Percentiles rank a stretch among this genome's conserved stretches.
phyloP scores from a whole-genome alignment of 2,888 invertebrate genomes.

The Rotaria socialis region DNA sequence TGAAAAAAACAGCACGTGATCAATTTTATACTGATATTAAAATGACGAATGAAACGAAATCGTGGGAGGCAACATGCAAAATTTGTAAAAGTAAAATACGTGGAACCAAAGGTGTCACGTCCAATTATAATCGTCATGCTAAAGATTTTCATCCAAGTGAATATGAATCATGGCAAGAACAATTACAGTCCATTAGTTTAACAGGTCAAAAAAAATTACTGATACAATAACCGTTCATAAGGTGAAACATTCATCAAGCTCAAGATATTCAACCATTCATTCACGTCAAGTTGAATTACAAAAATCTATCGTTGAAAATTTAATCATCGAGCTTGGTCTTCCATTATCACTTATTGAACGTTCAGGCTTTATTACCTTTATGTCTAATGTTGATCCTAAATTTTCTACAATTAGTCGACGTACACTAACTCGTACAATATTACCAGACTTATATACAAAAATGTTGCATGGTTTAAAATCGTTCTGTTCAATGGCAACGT shows the following conservation, averaged over 20 bases:
- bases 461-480: neutral
- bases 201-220: constrained; percentile 4
- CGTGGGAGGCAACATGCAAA: neutral
- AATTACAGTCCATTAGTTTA: neutral
- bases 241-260: neutral
- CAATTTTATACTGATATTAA: neutral
- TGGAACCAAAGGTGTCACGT: constrained; percentile 5
- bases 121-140: constrained; percentile 1
- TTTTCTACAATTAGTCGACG: neutral
- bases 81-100: constrained; percentile 27
- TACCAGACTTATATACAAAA: neutral
- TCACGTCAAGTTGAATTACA: neutral
- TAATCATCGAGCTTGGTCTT: neutral
- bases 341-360: constrained; percentile 16
- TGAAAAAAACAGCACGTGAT: neutral
- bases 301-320: constrained; percentile 1
- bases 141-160: neutral
- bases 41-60: neutral
- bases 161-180: neutral
- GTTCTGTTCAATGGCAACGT: constrained; percentile 6
- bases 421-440: neutral
- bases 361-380: neutral
- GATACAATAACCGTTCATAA: neutral
- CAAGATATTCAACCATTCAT: neutral
- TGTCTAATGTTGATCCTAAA: neutral